Evolutionary conservation across 2,888 invertebrate genomes (phyloP).

Genomic region (Dysmachus trigonus): DNA sequence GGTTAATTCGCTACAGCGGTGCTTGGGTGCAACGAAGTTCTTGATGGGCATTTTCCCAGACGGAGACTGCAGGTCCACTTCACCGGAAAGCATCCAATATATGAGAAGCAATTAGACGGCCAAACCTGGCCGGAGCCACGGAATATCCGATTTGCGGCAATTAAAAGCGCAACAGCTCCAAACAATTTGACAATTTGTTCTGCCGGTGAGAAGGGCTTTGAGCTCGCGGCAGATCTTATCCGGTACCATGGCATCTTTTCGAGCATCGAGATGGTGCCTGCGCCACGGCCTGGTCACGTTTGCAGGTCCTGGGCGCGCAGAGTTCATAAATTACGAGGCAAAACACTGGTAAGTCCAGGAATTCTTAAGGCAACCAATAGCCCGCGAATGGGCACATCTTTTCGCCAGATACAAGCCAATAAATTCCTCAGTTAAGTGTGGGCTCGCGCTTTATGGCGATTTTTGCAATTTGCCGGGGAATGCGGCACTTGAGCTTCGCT

Average conservation of each 20-base stretch:
- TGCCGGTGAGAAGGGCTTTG: constrained; percentile 23
- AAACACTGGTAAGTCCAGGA: constrained; percentile 1
- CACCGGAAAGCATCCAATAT: background rate
- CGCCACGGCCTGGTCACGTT: background rate
- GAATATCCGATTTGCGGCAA: constrained; percentile 9
- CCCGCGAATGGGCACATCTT: background rate
- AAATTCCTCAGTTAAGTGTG: constrained; percentile 36
- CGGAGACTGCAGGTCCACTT: background rate
- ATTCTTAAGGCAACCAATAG: background rate
- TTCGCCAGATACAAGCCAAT: constrained; percentile 3
- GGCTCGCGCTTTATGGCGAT: constrained; percentile 26
- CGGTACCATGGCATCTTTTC: background rate
- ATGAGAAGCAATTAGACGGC: constrained; percentile 19
- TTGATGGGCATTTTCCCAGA: background rate
- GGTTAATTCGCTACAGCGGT: background rate
- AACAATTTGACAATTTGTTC: constrained; percentile 38
- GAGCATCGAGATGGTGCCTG: background rate
- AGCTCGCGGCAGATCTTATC: background rate
- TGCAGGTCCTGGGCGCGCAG: background rate
- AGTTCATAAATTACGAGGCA: constrained; percentile 29
- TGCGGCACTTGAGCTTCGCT: background rate
- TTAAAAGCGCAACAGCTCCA: constrained; percentile 16
- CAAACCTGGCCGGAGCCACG: background rate
- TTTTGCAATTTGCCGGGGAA: constrained; percentile 12
- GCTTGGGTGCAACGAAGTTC: background rate